Evolutionary conservation across 1,140 invertebrate species (phyloP), one percentile per base, ranked within the genome.

Genomic region (Chrysopa pallens): DNA sequence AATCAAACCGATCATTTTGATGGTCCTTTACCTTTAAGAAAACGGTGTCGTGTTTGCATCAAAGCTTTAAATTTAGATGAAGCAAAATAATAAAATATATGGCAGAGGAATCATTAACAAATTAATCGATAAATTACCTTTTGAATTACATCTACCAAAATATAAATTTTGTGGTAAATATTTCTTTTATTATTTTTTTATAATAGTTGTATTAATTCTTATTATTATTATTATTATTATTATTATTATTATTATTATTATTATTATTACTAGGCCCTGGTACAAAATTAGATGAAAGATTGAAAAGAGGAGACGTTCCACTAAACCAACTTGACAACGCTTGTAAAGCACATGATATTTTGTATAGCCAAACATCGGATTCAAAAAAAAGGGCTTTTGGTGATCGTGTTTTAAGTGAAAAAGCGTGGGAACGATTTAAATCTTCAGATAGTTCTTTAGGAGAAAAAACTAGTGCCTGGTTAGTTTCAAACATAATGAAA

Each of bases 371-470:
- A 37, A 8, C 27, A 8, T 37, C 12, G 38, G 38, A 17, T 43
- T 36, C 7, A 12, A 37, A 37, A 28, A 36, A 37, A 15, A 36
- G n/a, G 38, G 42, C 36, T 17, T 37, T 38, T 8, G 29, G 12
- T 23, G 17, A 23, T 23, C 17, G 42, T 28, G 6, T 35, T 37
- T 43, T 37, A 43, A 38, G n/a, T 28, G 12, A 35, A 35, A 55
- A 53, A 49, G 57, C 58, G 29, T 59, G 51, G 51, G n/a, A 51
- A 44, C 44, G 53, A 44, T 47, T 59, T 38, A 52, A 52, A 43
- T 43, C 59, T n/a, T 54, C 45, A 43, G 54, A 64, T 42, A 40
- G 53, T 35, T 46, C 23, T 43, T 36, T 57, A 6, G 44, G 42
- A 8, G 55, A 57, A 51, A 54, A 49, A 52, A 17, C 42, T 7